Evolutionary conservation across 1,140 invertebrate genomes (phyloP), one percentile per base, ranked within the genome.

Genomic region (Zaprionus lachaisei): DNA sequence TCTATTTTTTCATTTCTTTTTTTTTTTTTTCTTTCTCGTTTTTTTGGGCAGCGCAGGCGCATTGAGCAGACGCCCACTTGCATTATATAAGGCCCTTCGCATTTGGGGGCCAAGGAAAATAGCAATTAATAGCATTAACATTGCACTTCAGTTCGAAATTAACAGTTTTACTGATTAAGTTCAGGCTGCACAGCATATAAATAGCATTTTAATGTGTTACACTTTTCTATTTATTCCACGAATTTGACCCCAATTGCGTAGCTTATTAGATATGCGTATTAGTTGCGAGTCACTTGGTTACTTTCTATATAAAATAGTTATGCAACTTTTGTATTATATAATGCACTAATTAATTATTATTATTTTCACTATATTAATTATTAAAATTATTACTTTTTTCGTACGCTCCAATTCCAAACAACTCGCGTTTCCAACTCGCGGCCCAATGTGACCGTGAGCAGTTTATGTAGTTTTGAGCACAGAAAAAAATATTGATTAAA

Each of bases 381-480:
- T 58, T 58, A 22, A 66, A 49, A 58, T 63, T 49, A 71, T 71
- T 75, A 71, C 67, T 71, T 75, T 64, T 54, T 31, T 44, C 58
- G 60, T 75, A 38, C 58, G 41, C 58, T 70, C 67, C 66, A 56
- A 22, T 61, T 69, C 72, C 66, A 58, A 70, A 69, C 72, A 70
- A 75, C 38, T 75, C 67, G 67, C 72, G 72, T 71, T 71, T 71
- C 72, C 72, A 75, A 75, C 67, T 72, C 58, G 66, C 65, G 65
- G 72, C 66, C 47, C 49, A 57, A 69, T 62, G 66, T 74, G 72
- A 70, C 72, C 66, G 72, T 41, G 55, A 12, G 14, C 9, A 55
- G 49, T 14, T 56, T 55, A n/a, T 34, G 14, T 14, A 0, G 6
- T 14, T 63, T 54, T 44, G 14, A 61, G 47, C 34, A 4, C 7